These are phyloP conservation scores for Myotis pilosus DNA, from an alignment of 2,797 vertebrate genomes.

Conservation along the genomic window DNA sequence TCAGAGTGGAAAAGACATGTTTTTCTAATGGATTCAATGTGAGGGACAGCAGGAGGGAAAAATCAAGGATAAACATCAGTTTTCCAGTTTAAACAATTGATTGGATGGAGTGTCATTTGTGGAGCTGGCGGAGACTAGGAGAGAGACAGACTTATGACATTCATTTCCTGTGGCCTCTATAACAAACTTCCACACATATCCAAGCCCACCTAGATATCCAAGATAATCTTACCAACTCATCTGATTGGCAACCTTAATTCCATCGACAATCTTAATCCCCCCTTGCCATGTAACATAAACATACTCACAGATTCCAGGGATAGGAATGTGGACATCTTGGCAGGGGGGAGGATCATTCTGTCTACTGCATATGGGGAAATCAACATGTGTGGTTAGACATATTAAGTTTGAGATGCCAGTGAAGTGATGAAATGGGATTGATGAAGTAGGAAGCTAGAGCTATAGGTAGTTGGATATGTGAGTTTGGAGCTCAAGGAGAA, in stretches of 20 bases:
- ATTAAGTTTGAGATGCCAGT: background rate
- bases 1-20: background rate
- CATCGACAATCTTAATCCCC: background rate
- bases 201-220: background rate
- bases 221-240: background rate
- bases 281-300: background rate
- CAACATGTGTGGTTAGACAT: background rate
- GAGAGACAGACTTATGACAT: background rate
- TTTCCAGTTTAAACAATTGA: background rate
- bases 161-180: background rate
- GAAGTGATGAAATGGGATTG: background rate
- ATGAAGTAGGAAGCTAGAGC: background rate
- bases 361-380: background rate
- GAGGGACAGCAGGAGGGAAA: background rate
- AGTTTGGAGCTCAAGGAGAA: background rate
- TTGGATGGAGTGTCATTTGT: background rate
- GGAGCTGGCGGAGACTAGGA: background rate
- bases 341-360: background rate
- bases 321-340: background rate
- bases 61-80: background rate
- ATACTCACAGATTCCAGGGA: background rate
- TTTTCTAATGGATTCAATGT: background rate
- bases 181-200: background rate
- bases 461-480: background rate
- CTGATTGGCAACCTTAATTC: background rate